Conservation (phyloP, 2,888 invertebrate genomes). For the Phorcus lineatus region DNA sequence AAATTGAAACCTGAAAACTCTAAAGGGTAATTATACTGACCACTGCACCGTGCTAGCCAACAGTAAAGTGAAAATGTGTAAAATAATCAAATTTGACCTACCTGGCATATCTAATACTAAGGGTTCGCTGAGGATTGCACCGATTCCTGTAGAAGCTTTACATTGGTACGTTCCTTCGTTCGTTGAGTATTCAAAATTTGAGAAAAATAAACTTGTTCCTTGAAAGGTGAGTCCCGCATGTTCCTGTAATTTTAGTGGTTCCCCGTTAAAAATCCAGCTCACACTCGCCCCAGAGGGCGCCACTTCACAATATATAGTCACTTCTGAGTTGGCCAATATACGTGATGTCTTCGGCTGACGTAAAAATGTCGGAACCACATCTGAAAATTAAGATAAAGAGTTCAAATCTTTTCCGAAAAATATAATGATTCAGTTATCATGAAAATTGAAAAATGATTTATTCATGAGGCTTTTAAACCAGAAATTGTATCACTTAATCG, state of each 20-base stretch:
- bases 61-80: not conserved
- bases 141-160: slow-evolving; percentile 12
- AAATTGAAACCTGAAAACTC: too few relatives aligned
- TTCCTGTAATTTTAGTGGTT: not conserved
- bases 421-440: too few relatives aligned
- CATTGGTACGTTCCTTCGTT: slow-evolving; percentile 26
- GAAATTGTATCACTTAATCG: too few relatives aligned
- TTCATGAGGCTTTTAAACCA: too few relatives aligned
- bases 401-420: too few relatives aligned
- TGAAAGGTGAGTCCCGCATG: not conserved
- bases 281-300: slow-evolving; percentile 27
- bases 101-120: slow-evolving; percentile 22
- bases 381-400: not conserved
- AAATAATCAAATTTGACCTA: not conserved
- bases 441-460: too few relatives aligned
- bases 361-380: slow-evolving; percentile 31
- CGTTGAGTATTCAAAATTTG: not conserved
- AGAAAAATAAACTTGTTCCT: slow-evolving; percentile 16
- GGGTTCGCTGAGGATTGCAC: slow-evolving; percentile 21
- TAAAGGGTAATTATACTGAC: not conserved
- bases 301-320: slow-evolving; percentile 30
- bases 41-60: not conserved
- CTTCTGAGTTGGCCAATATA: not conserved
- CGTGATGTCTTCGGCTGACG: slow-evolving; percentile 28
- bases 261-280: slow-evolving; percentile 31